Conservation (phyloP, 2,888 invertebrate species). For the Pardosa pseudoannulata region DNA sequence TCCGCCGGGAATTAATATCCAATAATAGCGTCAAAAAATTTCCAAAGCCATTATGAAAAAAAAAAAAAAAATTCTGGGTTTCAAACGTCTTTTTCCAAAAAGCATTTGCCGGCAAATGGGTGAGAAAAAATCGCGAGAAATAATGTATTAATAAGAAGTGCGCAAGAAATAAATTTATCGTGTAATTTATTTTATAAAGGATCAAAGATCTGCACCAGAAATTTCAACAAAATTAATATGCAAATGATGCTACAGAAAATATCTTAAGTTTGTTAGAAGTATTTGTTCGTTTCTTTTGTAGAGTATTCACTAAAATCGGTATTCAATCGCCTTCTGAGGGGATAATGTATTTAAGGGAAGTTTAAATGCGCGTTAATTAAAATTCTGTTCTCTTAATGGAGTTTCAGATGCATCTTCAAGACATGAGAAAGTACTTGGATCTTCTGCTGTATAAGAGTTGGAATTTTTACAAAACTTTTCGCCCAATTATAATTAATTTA, state of each 20-base stretch:
- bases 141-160: conserved; percentile 37
- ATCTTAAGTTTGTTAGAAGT: conserved; percentile 9
- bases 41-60: conserved; percentile 33
- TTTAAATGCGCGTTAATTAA: too few relatives aligned
- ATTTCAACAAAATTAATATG: conserved; percentile 19
- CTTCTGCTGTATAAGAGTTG: too few relatives aligned
- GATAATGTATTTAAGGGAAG: too few relatives aligned
- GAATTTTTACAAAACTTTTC: too few relatives aligned
- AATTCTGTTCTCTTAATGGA: too few relatives aligned
- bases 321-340: too few relatives aligned
- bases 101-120: conserved; percentile 9
- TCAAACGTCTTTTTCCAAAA: conserved; percentile 23
- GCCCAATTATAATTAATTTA: too few relatives aligned
- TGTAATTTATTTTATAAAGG: conserved; percentile 62
- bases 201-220: conserved; percentile 47
- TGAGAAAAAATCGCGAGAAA: conserved; percentile 35
- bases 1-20: conserved; percentile 57
- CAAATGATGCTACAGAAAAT: conserved; percentile 10
- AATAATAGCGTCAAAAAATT: conserved; percentile 68
- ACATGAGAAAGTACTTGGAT: too few relatives aligned
- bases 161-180: conserved; percentile 35
- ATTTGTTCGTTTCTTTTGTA: conserved; percentile 6
- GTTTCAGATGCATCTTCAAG: too few relatives aligned
- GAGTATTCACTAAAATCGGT: not conserved
- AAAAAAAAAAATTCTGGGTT: conserved; percentile 23